Conservation (phyloP, 2,888 invertebrate species). For the Abrostola triplasia region DNA sequence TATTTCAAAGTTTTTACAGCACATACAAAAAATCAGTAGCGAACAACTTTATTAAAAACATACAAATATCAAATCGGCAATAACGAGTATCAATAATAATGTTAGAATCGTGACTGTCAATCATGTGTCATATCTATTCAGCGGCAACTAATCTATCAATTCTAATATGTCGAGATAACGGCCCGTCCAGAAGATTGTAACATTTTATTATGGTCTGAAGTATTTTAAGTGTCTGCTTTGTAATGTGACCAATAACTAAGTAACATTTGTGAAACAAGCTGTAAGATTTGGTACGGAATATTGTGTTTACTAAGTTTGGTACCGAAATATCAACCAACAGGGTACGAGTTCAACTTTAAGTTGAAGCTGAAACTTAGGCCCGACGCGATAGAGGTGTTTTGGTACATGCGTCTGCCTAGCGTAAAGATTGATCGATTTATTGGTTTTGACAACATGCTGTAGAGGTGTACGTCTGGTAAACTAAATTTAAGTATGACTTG, state of each 20-base stretch:
- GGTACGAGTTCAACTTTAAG: no score
- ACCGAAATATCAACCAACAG: no score
- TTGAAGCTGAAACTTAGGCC: no score
- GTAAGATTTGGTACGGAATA: slow-evolving; percentile 41
- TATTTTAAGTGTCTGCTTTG: slow-evolving; percentile 44
- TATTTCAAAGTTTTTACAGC: not conserved
- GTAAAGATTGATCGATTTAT: no score
- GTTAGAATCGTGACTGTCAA: slow-evolving; percentile 42
- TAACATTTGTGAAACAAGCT: slow-evolving; percentile 40
- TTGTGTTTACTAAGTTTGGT: slow-evolving; percentile 26
- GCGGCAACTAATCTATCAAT: slow-evolving; percentile 49
- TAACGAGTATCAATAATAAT: slow-evolving; percentile 16
- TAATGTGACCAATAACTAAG: slow-evolving; percentile 44
- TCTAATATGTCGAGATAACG: slow-evolving; percentile 64
- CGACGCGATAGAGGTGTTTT: no score
- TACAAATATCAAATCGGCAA: slow-evolving; percentile 30
- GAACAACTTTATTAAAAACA: slow-evolving; percentile 17
- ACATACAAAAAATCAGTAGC: slow-evolving; percentile 48
- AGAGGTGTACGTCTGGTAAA: no score
- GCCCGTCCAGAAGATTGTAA: slow-evolving; percentile 55
- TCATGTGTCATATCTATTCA: slow-evolving; percentile 55
- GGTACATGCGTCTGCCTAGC: no score
- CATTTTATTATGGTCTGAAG: slow-evolving; percentile 64
- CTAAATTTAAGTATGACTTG: no score
- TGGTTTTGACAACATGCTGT: no score